These are phyloP conservation scores for Callyntrura sp. DNA, from an alignment of 2,888 invertebrate species.

Conservation along the genomic window DNA sequence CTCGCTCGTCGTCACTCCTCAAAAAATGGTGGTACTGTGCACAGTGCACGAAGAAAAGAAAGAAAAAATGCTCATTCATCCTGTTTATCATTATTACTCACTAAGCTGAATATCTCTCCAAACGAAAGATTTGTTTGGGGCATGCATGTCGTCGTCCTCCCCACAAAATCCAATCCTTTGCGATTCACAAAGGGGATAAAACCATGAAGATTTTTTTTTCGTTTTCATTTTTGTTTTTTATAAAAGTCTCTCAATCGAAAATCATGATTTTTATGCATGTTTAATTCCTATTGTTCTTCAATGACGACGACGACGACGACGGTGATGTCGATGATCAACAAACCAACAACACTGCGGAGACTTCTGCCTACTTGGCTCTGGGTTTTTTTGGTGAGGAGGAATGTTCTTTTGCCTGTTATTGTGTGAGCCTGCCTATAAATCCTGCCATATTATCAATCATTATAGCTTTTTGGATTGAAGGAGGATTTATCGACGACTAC, in stretches of 20 bases:
- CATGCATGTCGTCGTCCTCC: conserved; percentile 18
- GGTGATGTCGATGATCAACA: conserved; percentile 35
- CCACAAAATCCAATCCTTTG: conserved; percentile 36
- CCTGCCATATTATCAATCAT: conserved; percentile 49
- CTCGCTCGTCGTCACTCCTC: background rate
- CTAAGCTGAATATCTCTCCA: background rate
- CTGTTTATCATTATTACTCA: conserved; percentile 30
- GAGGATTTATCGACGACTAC: conserved; percentile 29
- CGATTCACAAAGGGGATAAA: background rate
- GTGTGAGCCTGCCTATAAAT: conserved; percentile 12
- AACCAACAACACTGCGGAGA: conserved; percentile 30
- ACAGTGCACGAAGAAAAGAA: conserved; percentile 36
- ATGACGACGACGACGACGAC: no score
- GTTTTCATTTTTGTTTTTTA: conserved; percentile 46
- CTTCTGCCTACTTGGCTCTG: background rate
- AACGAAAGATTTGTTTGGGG: background rate
- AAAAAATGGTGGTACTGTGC: conserved; percentile 42
- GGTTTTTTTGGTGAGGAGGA: conserved; percentile 20
- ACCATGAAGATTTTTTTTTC: conserved; percentile 12
- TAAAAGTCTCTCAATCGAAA: conserved; percentile 65
- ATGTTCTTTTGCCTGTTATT: conserved; percentile 34
- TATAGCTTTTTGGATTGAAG: conserved; percentile 34
- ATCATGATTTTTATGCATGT: conserved; percentile 72
- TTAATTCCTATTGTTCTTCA: conserved; percentile 69
- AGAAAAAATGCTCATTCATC: conserved; percentile 71